A percentile compares a stretch with the other conserved stretches of the same genome.
Conservation (phyloP, 2,113 vertebrate species). For the Noturus placidus region DNA sequence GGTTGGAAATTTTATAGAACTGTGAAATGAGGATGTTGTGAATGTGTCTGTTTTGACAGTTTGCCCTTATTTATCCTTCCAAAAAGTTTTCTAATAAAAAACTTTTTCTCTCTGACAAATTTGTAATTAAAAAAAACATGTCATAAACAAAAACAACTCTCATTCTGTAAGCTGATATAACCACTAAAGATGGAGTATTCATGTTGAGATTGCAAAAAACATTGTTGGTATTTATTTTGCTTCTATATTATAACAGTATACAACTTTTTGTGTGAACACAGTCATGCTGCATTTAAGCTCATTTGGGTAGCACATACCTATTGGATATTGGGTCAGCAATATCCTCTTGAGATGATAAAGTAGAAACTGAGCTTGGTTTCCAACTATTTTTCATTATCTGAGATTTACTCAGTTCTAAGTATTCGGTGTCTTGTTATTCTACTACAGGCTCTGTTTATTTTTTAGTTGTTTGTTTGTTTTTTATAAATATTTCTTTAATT, state of each 20-base stretch:
- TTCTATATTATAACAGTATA: neutral
- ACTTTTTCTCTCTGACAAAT: neutral
- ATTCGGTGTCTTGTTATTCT: neutral
- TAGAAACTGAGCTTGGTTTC: neutral
- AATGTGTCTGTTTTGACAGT: constrained; percentile 30
- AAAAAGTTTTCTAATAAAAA: constrained; percentile 24
- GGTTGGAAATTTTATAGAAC: neutral
- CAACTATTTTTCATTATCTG: constrained; percentile 13
- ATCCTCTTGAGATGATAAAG: constrained; percentile 13
- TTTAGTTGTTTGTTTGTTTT: neutral
- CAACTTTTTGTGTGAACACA: neutral
- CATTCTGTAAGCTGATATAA: neutral
- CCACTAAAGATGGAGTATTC: neutral
- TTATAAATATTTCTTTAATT: neutral
- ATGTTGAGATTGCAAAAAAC: neutral
- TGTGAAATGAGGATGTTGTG: constrained; percentile 7
- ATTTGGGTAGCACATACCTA: neutral
- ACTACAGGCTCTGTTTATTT: neutral
- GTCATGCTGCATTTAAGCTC: neutral
- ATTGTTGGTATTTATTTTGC: neutral
- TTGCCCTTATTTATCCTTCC: neutral
- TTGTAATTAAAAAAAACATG: neutral
- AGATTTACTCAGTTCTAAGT: neutral
- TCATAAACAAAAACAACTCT: neutral
- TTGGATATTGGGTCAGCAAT: neutral